These are phyloP conservation scores for Cyprinodon brontotheroides DNA, from an alignment of 2,113 vertebrate genomes.

Conservation along the genomic window DNA sequence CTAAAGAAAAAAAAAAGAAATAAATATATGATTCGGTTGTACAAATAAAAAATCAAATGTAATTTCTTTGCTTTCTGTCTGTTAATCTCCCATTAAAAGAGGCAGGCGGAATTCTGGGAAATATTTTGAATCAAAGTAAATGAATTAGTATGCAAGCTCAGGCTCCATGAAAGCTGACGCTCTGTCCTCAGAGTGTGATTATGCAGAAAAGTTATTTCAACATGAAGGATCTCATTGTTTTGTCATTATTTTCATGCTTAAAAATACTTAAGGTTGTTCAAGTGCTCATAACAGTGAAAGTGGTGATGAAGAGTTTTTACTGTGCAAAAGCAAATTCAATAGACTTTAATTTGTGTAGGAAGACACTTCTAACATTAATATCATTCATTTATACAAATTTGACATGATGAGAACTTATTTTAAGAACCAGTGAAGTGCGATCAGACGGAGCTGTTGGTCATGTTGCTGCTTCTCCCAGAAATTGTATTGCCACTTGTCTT, in stretches of 20 bases:
- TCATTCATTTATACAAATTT: background rate
- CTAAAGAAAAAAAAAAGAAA: no score
- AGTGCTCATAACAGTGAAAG: constrained; percentile 31
- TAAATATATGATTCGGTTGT: no score
- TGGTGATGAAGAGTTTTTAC: background rate
- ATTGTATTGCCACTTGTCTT: constrained; percentile 3
- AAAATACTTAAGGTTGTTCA: background rate
- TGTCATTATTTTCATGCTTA: background rate
- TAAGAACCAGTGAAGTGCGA: background rate
- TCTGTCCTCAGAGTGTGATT: background rate
- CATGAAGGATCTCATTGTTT: background rate
- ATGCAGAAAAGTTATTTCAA: background rate
- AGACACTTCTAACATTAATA: background rate
- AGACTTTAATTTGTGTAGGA: background rate
- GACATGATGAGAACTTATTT: background rate
- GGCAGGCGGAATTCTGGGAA: background rate
- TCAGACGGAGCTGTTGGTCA: background rate
- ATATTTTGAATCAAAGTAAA: constrained; percentile 3
- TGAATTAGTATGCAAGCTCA: constrained; percentile 5
- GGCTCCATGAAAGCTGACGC: constrained; percentile 7
- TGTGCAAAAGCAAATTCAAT: constrained; percentile 23
- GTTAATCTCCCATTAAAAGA: background rate
- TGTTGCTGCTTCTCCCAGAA: constrained; percentile 6
- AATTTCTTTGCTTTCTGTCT: background rate
- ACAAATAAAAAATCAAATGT: no score